Evolutionary conservation across 2,113 vertebrate species (phyloP).

Genomic region (Pionites leucogaster): DNA sequence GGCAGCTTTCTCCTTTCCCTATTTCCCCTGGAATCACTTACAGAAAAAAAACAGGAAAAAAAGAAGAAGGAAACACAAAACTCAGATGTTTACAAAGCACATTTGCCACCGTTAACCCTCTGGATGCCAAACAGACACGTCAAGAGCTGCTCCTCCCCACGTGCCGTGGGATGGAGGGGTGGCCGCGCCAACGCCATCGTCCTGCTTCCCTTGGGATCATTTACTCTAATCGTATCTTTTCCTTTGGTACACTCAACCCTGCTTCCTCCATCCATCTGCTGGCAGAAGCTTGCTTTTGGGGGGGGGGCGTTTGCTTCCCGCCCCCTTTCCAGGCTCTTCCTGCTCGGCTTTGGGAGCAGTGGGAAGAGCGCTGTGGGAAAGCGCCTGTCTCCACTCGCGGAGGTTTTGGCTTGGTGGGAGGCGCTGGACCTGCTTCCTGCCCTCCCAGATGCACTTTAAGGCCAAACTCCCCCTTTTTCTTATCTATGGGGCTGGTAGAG

Average conservation of each 20-base stretch:
- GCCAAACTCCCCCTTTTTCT: background rate
- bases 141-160: background rate
- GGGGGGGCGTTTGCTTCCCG: background rate
- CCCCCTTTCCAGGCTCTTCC: background rate
- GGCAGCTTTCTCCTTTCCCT: constrained; percentile 14
- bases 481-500: background rate
- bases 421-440: background rate
- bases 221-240: background rate
- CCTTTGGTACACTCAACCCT: background rate
- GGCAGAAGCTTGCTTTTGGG: background rate
- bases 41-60: background rate
- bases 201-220: background rate
- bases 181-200: background rate
- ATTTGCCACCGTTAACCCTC: constrained; percentile 29
- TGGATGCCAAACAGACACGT: constrained; percentile 61
- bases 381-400: background rate
- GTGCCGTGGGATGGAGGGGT: background rate
- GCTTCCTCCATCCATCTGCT: background rate
- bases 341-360: background rate
- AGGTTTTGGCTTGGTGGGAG: background rate
- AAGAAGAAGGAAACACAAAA: background rate
- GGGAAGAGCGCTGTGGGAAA: background rate
- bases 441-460: constrained; percentile 30
- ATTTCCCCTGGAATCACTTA: background rate
- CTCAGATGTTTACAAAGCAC: constrained; percentile 39